A percentile compares a stretch with the other conserved stretches of the same genome.
Conservation (phyloP, 2,888 invertebrate genomes). For the Yponomeuta malinellus region DNA sequence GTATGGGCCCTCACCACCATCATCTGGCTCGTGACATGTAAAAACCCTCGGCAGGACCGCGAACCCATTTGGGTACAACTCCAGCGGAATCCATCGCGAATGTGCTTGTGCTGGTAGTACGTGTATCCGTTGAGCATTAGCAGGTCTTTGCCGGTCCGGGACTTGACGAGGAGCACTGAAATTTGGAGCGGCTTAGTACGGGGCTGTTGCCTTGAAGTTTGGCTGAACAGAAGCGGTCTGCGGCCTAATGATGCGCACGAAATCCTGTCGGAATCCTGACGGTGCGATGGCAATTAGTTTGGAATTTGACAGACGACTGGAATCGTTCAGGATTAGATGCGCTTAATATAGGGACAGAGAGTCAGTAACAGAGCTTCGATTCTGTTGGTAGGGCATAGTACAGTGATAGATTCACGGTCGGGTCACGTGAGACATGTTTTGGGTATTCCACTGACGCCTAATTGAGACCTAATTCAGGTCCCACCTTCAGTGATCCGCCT, state of each 20-base stretch:
- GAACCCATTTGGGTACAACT: slow-evolving; percentile 71
- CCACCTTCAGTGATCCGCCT: too few relatives aligned
- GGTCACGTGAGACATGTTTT: too few relatives aligned
- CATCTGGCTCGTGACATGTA: slow-evolving; percentile 60
- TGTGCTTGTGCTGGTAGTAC: slow-evolving; percentile 62
- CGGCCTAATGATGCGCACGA: too few relatives aligned
- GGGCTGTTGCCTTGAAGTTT: not conserved
- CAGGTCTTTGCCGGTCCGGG: slow-evolving; percentile 59
- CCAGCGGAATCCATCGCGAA: slow-evolving; percentile 64
- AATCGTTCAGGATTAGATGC: not conserved
- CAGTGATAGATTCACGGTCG: too few relatives aligned
- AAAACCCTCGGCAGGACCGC: slow-evolving; percentile 61
- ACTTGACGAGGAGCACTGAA: slow-evolving; percentile 64
- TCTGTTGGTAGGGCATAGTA: too few relatives aligned
- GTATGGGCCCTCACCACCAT: slow-evolving; percentile 58
- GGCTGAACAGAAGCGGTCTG: not conserved
- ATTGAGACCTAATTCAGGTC: too few relatives aligned
- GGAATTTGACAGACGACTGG: not conserved
- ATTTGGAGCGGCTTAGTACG: slow-evolving; percentile 21
- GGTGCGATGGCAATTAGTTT: too few relatives aligned
- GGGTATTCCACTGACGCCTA: too few relatives aligned
- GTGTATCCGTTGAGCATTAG: slow-evolving; percentile 65
- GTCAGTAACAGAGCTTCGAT: too few relatives aligned
- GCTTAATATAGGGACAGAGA: not conserved
- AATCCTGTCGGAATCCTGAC: too few relatives aligned